A percentile compares a stretch with the other conserved stretches of the same genome.
These are phyloP conservation scores for Psammodynastes pulverulentus DNA, from an alignment of 2,113 vertebrate species.

Conservation along the genomic window DNA sequence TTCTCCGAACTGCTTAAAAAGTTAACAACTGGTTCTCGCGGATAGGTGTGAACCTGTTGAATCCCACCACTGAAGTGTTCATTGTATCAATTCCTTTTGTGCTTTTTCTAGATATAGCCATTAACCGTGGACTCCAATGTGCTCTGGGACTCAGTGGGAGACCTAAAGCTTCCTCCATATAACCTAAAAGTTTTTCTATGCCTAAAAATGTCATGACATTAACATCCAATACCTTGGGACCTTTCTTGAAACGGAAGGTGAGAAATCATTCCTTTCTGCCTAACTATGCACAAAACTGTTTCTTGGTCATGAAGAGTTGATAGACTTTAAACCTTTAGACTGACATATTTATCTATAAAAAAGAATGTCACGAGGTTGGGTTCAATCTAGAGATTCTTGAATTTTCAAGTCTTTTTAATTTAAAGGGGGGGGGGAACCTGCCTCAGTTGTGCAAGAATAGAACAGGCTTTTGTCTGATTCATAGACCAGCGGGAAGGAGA, in stretches of 20 bases:
- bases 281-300: slow-evolving; percentile 33
- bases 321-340: slow-evolving; percentile 35
- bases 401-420: background rate
- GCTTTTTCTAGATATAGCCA: slow-evolving; percentile 34
- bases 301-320: slow-evolving; percentile 34
- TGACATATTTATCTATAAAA: slow-evolving; percentile 37
- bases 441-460: background rate
- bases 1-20: too few relatives aligned
- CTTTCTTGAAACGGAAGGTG: slow-evolving; percentile 50
- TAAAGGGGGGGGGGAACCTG: background rate
- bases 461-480: background rate
- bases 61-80: too few relatives aligned
- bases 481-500: background rate
- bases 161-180: slow-evolving; percentile 56
- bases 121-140: slow-evolving; percentile 40
- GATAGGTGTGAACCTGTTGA: too few relatives aligned
- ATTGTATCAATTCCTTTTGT: slow-evolving; percentile 8
- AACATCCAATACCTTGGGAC: slow-evolving; percentile 57
- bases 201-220: slow-evolving; percentile 66
- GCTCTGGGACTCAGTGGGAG: slow-evolving; percentile 40
- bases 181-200: slow-evolving; percentile 59
- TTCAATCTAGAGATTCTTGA: background rate
- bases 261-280: slow-evolving; percentile 48
- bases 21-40: too few relatives aligned
- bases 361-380: slow-evolving; percentile 23